Base-by-base conservation (phyloP, 2,888 invertebrate genomes). In the Ceramica pisi region DNA sequence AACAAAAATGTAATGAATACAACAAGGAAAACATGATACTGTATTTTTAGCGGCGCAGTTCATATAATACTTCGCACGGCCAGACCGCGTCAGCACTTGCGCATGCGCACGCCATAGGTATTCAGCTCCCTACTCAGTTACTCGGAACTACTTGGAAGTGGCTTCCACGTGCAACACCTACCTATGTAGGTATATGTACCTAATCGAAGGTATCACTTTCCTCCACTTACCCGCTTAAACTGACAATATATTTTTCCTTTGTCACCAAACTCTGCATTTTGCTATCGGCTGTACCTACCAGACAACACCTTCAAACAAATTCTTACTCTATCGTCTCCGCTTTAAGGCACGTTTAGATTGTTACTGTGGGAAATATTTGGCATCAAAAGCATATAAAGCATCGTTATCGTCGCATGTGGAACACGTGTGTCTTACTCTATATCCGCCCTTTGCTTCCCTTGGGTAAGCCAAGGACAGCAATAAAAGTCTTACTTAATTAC, bases 391-490 rank as follows among this genome's bases (percentile, higher is more conserved):
- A n/a, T 82, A 80, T 75, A 83, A 75, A 75, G 78, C 83, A 84
- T 90, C 89, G 91, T 93, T 94, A 94, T 94, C 94, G 90, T 88
- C 87, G 92, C 90, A 88, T 94, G 94, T 89, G 90, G 84, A 89
- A 89, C 94, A 94, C 94, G 94, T 94, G 94, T 92, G 91, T 86
- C 88, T 88, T 82, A 86, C 88, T 90, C 90, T 91, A 92, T 91
- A 93, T 95, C 95, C 95, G 95, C 93, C 94, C 94, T 92, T 92
- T 90, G 90, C 90, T 91, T 92, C 88, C 89, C 92, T 90, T 86
- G 89, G 89, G 90, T 90, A 88, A 87, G 83, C 90, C 93, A 93
- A 94, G 92, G 93, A 93, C 93, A 90, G 87, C 82, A 90, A 92
- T 93, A 92, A 92, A 92, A 91, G 90, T 90, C 89, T 91, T 89